A percentile compares a stretch with the other conserved stretches of the same genome.
phyloP scores from a whole-genome alignment of 1,140 invertebrate genomes.

The Holotrichia oblita region DNA sequence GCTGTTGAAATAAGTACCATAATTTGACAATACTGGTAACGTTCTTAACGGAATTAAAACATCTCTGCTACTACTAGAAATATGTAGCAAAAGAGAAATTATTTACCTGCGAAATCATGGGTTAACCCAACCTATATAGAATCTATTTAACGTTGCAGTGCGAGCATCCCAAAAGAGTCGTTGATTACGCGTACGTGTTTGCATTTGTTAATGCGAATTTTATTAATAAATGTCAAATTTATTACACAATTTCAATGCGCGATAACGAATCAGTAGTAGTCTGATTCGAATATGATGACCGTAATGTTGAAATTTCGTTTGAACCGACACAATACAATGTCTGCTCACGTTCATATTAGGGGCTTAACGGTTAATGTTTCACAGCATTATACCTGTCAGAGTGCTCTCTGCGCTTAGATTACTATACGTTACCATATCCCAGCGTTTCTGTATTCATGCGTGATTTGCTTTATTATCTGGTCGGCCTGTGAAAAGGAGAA shows the following conservation, averaged over 20 bases:
- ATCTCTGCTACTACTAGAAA: no score
- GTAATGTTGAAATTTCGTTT: not conserved
- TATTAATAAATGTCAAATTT: not conserved
- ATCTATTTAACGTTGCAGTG: no score
- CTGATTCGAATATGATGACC: not conserved
- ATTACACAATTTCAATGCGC: not conserved
- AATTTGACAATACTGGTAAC: no score
- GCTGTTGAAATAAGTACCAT: no score
- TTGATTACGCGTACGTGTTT: not conserved
- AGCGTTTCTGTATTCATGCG: not conserved
- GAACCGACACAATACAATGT: not conserved
- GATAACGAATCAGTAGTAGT: conserved; percentile 2
- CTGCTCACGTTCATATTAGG: not conserved
- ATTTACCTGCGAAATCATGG: no score
- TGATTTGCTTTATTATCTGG: not conserved
- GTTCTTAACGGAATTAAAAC: no score
- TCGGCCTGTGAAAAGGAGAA: no score
- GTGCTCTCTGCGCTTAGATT: not conserved
- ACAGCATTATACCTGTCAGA: not conserved
- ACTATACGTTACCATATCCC: not conserved
- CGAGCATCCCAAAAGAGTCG: no score
- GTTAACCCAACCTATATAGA: no score
- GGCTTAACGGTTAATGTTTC: not conserved
- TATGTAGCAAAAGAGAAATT: no score
- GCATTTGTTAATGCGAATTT: not conserved